A percentile compares a stretch with the other conserved stretches of the same genome.
Evolutionary conservation across 2,888 invertebrate species (phyloP).

Genomic region (Noctua pronuba): DNA sequence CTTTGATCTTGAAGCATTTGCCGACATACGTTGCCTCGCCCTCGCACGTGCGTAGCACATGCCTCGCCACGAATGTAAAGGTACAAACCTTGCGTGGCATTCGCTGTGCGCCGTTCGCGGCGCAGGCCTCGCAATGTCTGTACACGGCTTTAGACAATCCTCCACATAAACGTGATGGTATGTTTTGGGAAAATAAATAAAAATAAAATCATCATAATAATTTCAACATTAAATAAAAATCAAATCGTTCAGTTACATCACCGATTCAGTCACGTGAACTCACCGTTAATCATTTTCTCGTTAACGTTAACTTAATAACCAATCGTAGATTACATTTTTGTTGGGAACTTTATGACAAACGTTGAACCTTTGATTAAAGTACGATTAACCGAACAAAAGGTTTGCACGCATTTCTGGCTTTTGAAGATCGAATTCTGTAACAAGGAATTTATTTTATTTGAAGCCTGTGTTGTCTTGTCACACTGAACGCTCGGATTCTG

Average conservation of each 20-base stretch:
- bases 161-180: no score
- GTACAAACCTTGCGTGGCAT: no score
- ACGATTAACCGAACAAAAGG: conserved; percentile 2
- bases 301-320: conserved; percentile 22
- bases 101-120: no score
- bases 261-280: conserved; percentile 44
- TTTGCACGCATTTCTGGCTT: neutral
- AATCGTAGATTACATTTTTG: conserved; percentile 11
- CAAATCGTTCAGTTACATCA: conserved; percentile 25
- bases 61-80: no score
- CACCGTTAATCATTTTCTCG: conserved; percentile 45
- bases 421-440: neutral
- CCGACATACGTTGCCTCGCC: no score
- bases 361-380: conserved; percentile 12
- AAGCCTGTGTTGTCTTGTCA: neutral
- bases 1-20: no score
- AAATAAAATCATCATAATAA: neutral
- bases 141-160: no score
- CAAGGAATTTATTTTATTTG: conserved; percentile 12
- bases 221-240: conserved; percentile 24
- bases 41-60: no score
- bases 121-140: no score
- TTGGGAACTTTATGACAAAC: conserved; percentile 17
- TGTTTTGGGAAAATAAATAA: no score
- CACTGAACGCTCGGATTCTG: neutral